phyloP scores from a whole-genome alignment of 2,888 invertebrate species.

The Rotaria sp. region DNA sequence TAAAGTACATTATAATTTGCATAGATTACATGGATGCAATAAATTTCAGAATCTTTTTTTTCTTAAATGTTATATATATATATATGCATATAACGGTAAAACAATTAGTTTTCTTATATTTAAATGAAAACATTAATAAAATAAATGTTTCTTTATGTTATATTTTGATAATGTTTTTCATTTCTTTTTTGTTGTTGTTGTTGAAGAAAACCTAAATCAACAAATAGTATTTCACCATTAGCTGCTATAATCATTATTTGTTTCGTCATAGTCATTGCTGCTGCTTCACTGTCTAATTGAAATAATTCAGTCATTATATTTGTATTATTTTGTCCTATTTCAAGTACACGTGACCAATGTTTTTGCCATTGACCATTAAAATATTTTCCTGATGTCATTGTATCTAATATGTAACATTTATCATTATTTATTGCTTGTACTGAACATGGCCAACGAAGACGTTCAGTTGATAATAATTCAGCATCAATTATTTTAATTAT shows the following conservation, averaged over 20 bases:
- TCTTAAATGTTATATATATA: neutral
- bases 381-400: conserved; percentile 27
- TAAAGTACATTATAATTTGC: neutral
- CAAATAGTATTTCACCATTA: neutral
- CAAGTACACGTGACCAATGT: conserved; percentile 28
- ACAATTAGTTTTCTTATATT: neutral
- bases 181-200: neutral
- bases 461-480: neutral
- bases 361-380: conserved; percentile 30
- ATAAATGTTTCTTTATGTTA: neutral
- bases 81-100: neutral
- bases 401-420: conserved; percentile 15
- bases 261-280: neutral
- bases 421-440: conserved; percentile 5
- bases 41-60: neutral
- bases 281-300: conserved; percentile 25
- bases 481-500: conserved; percentile 9
- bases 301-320: neutral
- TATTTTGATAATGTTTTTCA: neutral
- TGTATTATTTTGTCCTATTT: neutral
- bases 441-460: conserved; percentile 22
- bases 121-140: too few species aligned
- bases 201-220: conserved; percentile 17
- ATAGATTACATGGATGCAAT: neutral
- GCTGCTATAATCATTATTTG: conserved; percentile 17